Percentiles rank a stretch among this genome's conserved stretches.
Evolutionary conservation across 1,140 invertebrate genomes (phyloP).

Genomic region (Drosophila triauraria): DNA sequence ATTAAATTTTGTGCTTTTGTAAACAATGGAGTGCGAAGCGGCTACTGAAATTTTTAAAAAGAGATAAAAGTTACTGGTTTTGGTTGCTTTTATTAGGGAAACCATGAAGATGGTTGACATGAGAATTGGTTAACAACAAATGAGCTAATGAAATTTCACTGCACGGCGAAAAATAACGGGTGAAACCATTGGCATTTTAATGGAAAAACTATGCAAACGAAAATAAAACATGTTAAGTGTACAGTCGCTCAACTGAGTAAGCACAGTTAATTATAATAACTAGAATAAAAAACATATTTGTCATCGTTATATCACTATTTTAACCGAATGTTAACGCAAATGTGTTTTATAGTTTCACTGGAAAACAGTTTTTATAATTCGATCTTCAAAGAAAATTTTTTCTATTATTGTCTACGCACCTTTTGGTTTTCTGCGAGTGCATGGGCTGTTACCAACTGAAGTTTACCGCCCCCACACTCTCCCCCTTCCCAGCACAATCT

Average conservation of each 20-base stretch:
- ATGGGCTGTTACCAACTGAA: conserved; percentile 34
- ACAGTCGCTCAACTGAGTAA: too few relatives aligned
- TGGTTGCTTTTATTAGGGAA: conserved; percentile 18
- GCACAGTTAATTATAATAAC: too few relatives aligned
- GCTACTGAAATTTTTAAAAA: conserved; percentile 54
- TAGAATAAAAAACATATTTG: too few relatives aligned
- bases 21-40: conserved; percentile 33
- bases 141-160: conserved; percentile 12
- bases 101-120: conserved; percentile 16
- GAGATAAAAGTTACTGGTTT: conserved; percentile 24
- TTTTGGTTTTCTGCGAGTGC: neutral
- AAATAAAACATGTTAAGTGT: too few relatives aligned
- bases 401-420: neutral
- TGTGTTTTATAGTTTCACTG: neutral
- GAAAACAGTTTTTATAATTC: too few relatives aligned
- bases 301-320: too few relatives aligned
- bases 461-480: conserved; percentile 14
- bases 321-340: too few relatives aligned
- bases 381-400: too few relatives aligned
- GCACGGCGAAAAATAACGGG: neutral
- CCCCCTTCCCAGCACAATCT: neutral
- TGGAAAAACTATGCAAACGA: too few relatives aligned
- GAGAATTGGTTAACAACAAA: conserved; percentile 18
- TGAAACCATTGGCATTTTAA: neutral
- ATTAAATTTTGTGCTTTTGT: conserved; percentile 41